Percentiles rank a stretch among this genome's conserved stretches.
Conservation (phyloP, 2,797 vertebrate genomes). For the Sitta carolinensis region DNA sequence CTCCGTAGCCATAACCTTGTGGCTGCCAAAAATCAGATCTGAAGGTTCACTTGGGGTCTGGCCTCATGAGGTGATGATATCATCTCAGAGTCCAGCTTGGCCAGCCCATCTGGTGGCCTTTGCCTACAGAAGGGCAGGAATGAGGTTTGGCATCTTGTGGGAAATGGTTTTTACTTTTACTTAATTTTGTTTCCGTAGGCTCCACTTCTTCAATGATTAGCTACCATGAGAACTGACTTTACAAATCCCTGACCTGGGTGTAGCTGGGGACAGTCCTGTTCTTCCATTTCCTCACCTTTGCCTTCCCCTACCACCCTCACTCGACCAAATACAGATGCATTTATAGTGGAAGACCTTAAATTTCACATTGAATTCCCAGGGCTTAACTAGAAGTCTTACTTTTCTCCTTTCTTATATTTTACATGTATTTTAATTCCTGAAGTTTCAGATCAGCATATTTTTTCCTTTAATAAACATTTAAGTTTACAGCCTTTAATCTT, state of each 20-base stretch:
- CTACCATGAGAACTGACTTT: background rate
- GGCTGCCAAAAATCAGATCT: background rate
- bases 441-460: constrained; percentile 22
- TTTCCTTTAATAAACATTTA: constrained; percentile 31
- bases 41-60: background rate
- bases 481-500: constrained; percentile 37
- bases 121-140: background rate
- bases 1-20: background rate
- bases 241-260: background rate
- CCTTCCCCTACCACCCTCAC: background rate
- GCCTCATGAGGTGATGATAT: background rate
- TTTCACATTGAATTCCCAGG: background rate
- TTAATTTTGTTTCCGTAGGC: background rate
- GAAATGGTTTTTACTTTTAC: background rate
- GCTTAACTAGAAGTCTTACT: background rate
- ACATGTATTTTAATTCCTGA: constrained; percentile 31
- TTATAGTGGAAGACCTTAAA: background rate
- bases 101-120: background rate
- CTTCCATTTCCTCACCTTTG: background rate
- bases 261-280: background rate
- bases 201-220: background rate
- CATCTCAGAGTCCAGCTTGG: background rate
- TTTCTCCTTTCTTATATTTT: constrained; percentile 6
- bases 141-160: background rate
- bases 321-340: background rate